These are phyloP conservation scores for Vireo altiloquus DNA, from an alignment of 2,113 vertebrate species.

Conservation along the genomic window DNA sequence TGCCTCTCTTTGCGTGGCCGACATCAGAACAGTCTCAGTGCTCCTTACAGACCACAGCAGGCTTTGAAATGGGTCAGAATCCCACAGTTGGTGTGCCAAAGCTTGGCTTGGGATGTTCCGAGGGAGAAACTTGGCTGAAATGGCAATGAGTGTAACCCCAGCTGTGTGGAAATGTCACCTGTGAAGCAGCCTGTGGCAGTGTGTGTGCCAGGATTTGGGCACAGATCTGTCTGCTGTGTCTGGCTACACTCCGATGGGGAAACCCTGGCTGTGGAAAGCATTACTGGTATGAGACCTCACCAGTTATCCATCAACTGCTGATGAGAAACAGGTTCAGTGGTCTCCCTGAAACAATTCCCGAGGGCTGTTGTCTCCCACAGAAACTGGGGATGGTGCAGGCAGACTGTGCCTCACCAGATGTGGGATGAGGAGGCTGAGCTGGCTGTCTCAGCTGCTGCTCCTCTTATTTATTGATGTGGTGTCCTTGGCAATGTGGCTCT, in stretches of 20 bases:
- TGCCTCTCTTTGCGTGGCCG: background rate
- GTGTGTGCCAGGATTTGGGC: background rate
- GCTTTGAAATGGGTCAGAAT: background rate
- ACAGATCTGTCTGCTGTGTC: rapidly evolving
- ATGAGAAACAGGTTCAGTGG: background rate
- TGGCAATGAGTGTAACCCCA: background rate
- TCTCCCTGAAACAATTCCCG: background rate
- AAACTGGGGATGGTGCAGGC: background rate
- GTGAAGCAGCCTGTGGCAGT: background rate
- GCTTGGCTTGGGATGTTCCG: background rate
- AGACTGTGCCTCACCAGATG: background rate
- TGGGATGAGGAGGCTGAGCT: background rate
- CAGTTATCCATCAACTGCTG: background rate
- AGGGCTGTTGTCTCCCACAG: background rate
- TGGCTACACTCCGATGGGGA: no score
- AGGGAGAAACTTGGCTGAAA: background rate
- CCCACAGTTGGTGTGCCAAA: background rate
- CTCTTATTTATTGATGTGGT: background rate
- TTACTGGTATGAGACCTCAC: background rate
- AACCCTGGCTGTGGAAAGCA: background rate
- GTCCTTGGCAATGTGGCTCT: background rate
- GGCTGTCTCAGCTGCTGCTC: background rate
- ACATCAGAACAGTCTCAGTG: background rate
- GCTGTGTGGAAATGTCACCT: background rate
- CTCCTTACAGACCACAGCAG: background rate